Evolutionary conservation across 92 coral and sea anemone genomes (phyloP).

Genomic region (Siderastrea radians): DNA sequence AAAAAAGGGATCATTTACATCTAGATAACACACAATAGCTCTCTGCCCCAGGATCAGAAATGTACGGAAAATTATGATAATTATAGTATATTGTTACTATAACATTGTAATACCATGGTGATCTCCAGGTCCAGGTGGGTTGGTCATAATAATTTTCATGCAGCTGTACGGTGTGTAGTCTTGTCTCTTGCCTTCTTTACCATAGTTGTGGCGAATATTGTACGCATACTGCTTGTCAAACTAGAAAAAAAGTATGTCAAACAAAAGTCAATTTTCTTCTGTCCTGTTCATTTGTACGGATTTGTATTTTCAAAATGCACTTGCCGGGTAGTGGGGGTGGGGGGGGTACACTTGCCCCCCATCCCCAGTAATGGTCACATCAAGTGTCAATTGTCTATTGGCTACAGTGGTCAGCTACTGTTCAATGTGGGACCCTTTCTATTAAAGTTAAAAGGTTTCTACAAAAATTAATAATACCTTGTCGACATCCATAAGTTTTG

Average conservation of each 20-base stretch:
- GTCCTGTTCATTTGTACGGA: background rate
- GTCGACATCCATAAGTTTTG: conserved; percentile 94
- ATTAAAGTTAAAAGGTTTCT: background rate
- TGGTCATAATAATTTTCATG: conserved; percentile 96
- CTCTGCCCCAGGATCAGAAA: too few relatives aligned
- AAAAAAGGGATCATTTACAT: too few relatives aligned
- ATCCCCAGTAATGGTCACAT: background rate
- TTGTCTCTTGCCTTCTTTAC: conserved; percentile 96
- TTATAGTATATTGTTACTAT: too few relatives aligned
- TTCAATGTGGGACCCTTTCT: too few relatives aligned
- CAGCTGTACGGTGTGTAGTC: conserved; percentile 98
- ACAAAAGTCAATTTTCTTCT: background rate
- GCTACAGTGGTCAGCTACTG: background rate
- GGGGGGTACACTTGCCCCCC: too few relatives aligned
- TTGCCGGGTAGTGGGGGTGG: background rate
- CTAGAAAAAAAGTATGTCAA: conserved; percentile 46
- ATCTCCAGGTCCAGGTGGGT: conserved; percentile 96
- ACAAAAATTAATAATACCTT: conserved; percentile 60
- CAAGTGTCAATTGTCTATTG: background rate
- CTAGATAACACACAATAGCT: too few relatives aligned
- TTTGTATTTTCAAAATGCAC: background rate
- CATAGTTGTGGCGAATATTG: conserved; percentile 96
- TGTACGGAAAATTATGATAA: too few relatives aligned
- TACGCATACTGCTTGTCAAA: conserved; percentile 97
- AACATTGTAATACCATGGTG: conserved; percentile 78